Base-by-base conservation (phyloP, 2,113 vertebrate species). In the Leptocoma aspasia region DNA sequence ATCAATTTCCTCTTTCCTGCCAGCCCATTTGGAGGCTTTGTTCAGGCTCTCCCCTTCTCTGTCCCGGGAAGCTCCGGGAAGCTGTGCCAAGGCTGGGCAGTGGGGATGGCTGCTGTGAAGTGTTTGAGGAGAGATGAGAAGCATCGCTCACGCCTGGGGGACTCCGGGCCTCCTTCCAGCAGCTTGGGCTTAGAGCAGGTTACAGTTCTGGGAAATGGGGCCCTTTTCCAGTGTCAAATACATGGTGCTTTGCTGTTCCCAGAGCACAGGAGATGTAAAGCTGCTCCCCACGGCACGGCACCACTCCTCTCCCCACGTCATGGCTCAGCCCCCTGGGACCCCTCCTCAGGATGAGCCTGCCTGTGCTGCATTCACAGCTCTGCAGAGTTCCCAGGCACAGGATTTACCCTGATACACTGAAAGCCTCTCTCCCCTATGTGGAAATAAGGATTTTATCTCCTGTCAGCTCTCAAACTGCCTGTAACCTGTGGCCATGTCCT, bases 131-230 rank as follows among this genome's bases (percentile, higher is more conserved):
- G 73, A 75, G 64, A 45, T 80, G 24, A 89, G 83, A 91, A 69
- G 50, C 26, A 23, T 54, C 0, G 0, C 88, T 96, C 45, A 2
- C 0, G 5, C 72, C 63, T 0, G 2, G 41, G 82, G 80, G 56
- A 63, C 92, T 93, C 22, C 10, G 92, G 72, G 85, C 87, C 80
- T 89, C 90, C 76, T 90, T 90, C 92, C 90, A 94, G 76, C 90
- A 94, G 85, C 19, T 44, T 47, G 64, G 39, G 68, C 85, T 88
- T 90, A 93, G 35, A 75, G 69, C 76, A 82, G 92, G 88, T 93
- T 94, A 68, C 63, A 90, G 63, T 86, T 89, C 76, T 75, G 63
- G 76, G 93, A 97, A 94, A 92, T n/a, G 68, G 53, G 85, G 89
- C 93, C 71, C 37, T 85, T 92, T 78, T 6, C 50, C 75, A 92